phyloP scores from a whole-genome alignment of 2,888 invertebrate genomes.

The Tetragonisca angustula region DNA sequence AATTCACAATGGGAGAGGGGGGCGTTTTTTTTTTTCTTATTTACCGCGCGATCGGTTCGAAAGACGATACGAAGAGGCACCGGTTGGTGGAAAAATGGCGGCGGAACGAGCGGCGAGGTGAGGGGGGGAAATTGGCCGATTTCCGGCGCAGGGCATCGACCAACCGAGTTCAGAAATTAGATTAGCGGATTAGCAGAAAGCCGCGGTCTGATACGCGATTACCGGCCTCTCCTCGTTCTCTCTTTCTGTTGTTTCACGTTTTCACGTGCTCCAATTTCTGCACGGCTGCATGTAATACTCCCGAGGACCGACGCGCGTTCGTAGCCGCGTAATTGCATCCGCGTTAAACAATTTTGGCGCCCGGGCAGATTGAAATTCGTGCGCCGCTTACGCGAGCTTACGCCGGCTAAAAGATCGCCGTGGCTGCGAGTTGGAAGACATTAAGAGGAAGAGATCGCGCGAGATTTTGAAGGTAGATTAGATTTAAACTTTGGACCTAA shows the following conservation, averaged over 20 bases:
- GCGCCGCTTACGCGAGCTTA: neutral
- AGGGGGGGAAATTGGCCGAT: slow-evolving; percentile 57
- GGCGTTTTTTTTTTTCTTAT: slow-evolving; percentile 34
- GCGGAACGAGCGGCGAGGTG: too few relatives aligned
- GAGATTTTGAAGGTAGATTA: too few relatives aligned
- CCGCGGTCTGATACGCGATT: slow-evolving; percentile 45
- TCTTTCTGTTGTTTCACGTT: slow-evolving; percentile 47
- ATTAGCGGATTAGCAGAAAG: slow-evolving; percentile 59
- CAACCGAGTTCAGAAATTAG: slow-evolving; percentile 50
- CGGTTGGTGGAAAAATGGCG: slow-evolving; percentile 8
- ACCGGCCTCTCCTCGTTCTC: neutral
- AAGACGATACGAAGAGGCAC: neutral
- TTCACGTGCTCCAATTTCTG: slow-evolving; percentile 57
- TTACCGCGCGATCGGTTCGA: slow-evolving; percentile 3
- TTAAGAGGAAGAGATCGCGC: too few relatives aligned
- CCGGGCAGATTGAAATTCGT: neutral
- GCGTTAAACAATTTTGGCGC: slow-evolving; percentile 23
- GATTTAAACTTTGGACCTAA: too few relatives aligned
- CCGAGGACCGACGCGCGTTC: slow-evolving; percentile 15
- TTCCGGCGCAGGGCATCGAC: slow-evolving; percentile 33
- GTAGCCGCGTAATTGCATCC: slow-evolving; percentile 34
- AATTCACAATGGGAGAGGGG: slow-evolving; percentile 1
- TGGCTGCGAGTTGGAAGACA: too few relatives aligned
- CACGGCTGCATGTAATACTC: slow-evolving; percentile 23
- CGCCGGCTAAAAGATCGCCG: too few relatives aligned